Evolutionary conservation across 2,797 vertebrate species (phyloP).

Genomic region (Bradypodion pumilum): DNA sequence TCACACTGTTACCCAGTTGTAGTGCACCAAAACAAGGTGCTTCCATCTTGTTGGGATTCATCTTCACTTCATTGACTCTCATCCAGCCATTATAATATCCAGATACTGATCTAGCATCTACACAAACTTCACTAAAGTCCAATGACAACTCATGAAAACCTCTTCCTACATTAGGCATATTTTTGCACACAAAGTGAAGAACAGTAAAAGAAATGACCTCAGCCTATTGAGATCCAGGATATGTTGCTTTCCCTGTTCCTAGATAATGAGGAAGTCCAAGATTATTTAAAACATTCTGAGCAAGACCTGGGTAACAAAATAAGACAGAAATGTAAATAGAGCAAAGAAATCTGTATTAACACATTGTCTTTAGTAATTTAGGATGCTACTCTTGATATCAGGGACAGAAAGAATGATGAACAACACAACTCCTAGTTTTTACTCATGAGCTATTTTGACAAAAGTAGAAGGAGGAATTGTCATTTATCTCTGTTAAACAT

Average conservation of each 20-base stretch:
- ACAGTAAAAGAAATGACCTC: background rate
- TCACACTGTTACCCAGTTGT: too few relatives aligned
- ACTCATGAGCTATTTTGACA: background rate
- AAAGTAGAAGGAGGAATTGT: background rate
- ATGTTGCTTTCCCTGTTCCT: background rate
- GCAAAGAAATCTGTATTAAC: background rate
- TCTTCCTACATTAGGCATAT: too few relatives aligned
- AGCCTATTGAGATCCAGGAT: background rate
- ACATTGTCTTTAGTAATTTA: background rate
- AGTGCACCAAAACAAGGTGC: too few relatives aligned
- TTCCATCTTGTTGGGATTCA: too few relatives aligned
- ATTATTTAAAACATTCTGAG: background rate
- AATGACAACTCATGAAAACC: too few relatives aligned
- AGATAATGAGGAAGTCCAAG: background rate
- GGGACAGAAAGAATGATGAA: background rate
- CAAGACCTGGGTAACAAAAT: background rate
- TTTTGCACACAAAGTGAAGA: too few relatives aligned
- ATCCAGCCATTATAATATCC: too few relatives aligned
- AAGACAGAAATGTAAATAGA: background rate
- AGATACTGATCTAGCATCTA: too few relatives aligned
- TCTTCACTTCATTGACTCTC: too few relatives aligned
- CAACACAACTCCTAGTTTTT: background rate
- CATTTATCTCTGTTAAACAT: background rate
- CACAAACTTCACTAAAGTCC: too few relatives aligned
- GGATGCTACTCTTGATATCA: background rate